These are phyloP conservation scores for Pycnonotus jocosus DNA, from an alignment of 2,113 vertebrate genomes.

Conservation along the genomic window DNA sequence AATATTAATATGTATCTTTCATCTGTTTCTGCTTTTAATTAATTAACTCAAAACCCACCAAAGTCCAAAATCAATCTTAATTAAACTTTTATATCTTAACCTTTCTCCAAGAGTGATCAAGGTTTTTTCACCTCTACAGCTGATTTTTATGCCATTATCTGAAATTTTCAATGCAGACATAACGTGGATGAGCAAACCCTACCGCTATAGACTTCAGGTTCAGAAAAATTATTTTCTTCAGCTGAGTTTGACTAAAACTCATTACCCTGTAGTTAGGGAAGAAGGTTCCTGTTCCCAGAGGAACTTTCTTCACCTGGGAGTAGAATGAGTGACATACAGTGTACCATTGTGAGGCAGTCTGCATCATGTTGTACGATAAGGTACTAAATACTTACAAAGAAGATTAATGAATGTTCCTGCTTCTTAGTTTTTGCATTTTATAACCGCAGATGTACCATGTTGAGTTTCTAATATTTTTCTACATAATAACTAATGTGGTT, in stretches of 20 bases:
- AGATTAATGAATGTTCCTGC: not conserved
- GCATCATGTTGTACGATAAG: not conserved
- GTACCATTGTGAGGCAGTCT: not conserved
- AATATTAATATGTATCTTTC: constrained; percentile 53
- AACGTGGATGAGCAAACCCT: not conserved
- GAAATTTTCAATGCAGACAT: not conserved
- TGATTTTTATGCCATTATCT: not conserved
- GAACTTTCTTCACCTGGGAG: not conserved
- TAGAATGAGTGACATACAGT: not conserved
- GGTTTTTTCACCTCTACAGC: not conserved
- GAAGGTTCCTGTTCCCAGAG: not conserved
- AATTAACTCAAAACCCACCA: constrained; percentile 43
- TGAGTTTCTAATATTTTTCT: not conserved
- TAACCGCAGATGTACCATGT: not conserved
- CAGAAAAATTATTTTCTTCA: not conserved
- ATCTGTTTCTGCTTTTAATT: constrained; percentile 39
- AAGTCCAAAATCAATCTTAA: constrained; percentile 47
- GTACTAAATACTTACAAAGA: not conserved
- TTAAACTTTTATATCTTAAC: constrained; percentile 41
- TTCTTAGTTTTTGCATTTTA: not conserved
- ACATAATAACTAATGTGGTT: not conserved
- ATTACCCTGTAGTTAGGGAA: not conserved
- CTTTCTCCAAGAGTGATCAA: not conserved
- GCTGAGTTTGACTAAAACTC: not conserved
- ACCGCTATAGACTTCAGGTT: not conserved